A percentile compares a stretch with the other conserved stretches of the same genome.
These are phyloP conservation scores for Saccopteryx leptura DNA, from an alignment of 2,113 vertebrate species.

Conservation along the genomic window DNA sequence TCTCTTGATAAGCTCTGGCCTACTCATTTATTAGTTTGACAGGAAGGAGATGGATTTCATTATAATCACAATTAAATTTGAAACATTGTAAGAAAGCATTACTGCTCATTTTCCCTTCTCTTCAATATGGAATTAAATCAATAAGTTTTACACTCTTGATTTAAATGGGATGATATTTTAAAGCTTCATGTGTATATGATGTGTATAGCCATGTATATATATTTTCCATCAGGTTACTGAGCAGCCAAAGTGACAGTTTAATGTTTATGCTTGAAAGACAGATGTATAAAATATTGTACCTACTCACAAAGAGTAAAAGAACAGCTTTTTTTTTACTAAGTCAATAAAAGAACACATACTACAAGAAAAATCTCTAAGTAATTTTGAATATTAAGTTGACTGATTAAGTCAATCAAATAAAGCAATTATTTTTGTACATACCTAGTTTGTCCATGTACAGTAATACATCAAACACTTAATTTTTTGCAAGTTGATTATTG, in stretches of 20 bases:
- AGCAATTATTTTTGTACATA: background rate
- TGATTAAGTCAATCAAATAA: conserved; percentile 10
- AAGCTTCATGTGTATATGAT: conserved; percentile 33
- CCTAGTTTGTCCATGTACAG: background rate
- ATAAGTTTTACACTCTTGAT: conserved; percentile 78
- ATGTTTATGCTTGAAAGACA: conserved; percentile 49
- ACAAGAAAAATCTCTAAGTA: conserved; percentile 3
- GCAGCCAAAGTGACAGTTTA: conserved; percentile 44
- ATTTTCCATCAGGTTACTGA: conserved; percentile 53
- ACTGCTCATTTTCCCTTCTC: conserved; percentile 59
- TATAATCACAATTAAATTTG: conserved; percentile 70
- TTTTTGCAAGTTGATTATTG: background rate
- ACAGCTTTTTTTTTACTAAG: background rate
- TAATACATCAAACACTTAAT: background rate
- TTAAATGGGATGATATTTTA: conserved; percentile 67
- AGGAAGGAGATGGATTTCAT: conserved; percentile 51
- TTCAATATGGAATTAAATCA: conserved; percentile 83
- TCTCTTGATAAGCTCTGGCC: background rate
- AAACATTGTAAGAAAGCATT: conserved; percentile 57
- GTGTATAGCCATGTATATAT: background rate
- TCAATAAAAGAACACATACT: background rate
- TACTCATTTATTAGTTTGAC: conserved; percentile 60
- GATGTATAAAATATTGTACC: conserved; percentile 51
- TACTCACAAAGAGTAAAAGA: conserved; percentile 39
- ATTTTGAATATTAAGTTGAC: background rate